These are phyloP conservation scores for Bombylius major DNA, from an alignment of 2,888 invertebrate genomes.

Conservation along the genomic window DNA sequence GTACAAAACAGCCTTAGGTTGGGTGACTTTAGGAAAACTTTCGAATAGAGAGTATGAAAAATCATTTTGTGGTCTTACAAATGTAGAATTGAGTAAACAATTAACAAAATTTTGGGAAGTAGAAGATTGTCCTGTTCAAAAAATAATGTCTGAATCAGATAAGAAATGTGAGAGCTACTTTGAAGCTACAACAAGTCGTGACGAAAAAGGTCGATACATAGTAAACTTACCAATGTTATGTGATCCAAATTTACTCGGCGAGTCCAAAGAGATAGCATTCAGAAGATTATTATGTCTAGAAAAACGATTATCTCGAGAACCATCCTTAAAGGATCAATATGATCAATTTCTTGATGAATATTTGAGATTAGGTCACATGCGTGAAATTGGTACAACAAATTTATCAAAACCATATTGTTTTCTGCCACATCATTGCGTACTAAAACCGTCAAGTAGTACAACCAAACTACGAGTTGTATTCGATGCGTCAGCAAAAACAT, in stretches of 20 bases:
- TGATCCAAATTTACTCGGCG: no score
- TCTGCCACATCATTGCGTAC: background rate
- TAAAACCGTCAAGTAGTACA: no score
- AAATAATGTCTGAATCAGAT: rapidly evolving
- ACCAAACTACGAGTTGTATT: no score
- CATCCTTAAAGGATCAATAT: no score
- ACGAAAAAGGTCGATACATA: background rate
- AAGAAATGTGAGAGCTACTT: background rate
- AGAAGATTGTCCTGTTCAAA: background rate
- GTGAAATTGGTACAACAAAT: rapidly evolving
- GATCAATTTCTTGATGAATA: no score
- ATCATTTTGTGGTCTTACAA: background rate
- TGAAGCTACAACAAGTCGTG: background rate
- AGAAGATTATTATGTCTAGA: no score
- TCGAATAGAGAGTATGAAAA: background rate
- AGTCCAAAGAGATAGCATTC: no score
- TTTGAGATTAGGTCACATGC: no score
- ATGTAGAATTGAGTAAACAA: background rate
- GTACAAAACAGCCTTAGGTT: constrained; percentile 6
- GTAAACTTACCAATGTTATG: no score
- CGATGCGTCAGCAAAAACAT: no score
- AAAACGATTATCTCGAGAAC: no score
- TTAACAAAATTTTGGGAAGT: background rate
- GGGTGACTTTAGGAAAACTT: constrained; percentile 5
- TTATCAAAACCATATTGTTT: background rate